These are phyloP conservation scores for Lepidochrysops patricia DNA, from an alignment of 2,888 invertebrate genomes.

Conservation along the genomic window DNA sequence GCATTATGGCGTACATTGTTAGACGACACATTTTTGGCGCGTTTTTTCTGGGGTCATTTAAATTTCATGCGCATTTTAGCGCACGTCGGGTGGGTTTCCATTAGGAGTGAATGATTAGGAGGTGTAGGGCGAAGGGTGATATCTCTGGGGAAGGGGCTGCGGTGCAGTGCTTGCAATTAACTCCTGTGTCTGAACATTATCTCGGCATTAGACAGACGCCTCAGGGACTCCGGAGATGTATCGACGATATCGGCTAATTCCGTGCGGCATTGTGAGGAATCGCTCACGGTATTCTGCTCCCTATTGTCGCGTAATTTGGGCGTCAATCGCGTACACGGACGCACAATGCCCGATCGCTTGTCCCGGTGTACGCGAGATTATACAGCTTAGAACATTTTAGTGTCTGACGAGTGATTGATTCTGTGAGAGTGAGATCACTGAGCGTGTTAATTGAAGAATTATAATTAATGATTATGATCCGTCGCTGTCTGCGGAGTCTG, in stretches of 20 bases:
- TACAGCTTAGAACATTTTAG: constrained; percentile 4
- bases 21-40: constrained; percentile 42
- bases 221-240: constrained; percentile 19
- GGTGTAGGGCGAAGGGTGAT: constrained; percentile 32
- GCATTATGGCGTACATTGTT: constrained; percentile 56
- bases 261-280: not conserved
- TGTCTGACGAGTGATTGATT: constrained; percentile 15
- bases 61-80: constrained; percentile 66
- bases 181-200: constrained; percentile 62
- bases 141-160: constrained; percentile 52
- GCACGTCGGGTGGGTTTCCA: constrained; percentile 54
- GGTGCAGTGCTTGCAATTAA: constrained; percentile 67
- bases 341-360: not conserved
- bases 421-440: constrained; percentile 4
- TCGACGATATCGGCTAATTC: constrained; percentile 16
- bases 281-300: not conserved
- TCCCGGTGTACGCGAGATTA: not conserved
- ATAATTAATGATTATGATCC: constrained; percentile 13
- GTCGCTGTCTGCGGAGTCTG: not conserved
- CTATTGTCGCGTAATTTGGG: not conserved
- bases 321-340: not conserved
- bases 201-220: constrained; percentile 45
- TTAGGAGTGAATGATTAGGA: constrained; percentile 69
- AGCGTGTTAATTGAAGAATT: constrained; percentile 14
- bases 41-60: constrained; percentile 57